These are phyloP conservation scores for Eriocheir sinensis DNA, from an alignment of 1,140 invertebrate genomes.

Conservation along the genomic window DNA sequence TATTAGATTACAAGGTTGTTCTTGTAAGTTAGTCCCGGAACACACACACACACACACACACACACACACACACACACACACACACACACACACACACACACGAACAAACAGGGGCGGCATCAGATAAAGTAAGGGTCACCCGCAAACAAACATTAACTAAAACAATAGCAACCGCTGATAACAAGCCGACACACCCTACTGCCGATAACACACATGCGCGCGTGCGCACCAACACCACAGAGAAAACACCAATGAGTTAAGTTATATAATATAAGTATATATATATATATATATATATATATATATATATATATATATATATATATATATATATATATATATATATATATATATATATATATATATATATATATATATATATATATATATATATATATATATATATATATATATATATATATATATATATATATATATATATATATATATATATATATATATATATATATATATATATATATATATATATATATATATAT, in stretches of 20 bases:
- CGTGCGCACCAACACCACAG: no score
- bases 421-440: constrained; percentile 15
- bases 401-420: constrained; percentile 55
- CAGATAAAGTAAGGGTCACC: background rate
- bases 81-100: constrained; percentile 16
- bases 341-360: constrained; percentile 58
- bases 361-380: constrained; percentile 39
- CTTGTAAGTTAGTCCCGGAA: background rate
- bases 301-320: constrained; percentile 62
- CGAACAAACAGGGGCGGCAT: background rate
- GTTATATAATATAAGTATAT: constrained; percentile 49
- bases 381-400: constrained; percentile 54
- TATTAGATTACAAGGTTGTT: background rate
- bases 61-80: background rate
- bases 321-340: constrained; percentile 64
- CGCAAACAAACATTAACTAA: background rate
- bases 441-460: background rate
- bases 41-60: constrained; percentile 3
- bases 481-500: constrained; percentile 6
- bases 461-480: constrained; percentile 43
- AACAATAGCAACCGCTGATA: background rate
- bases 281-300: constrained; percentile 63
- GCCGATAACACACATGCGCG: background rate
- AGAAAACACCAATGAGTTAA: no score
- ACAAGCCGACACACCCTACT: background rate